A percentile compares a stretch with the other conserved stretches of the same genome.
Conservation (phyloP, 2,888 invertebrate genomes). For the Schrankia costaestrigalis region DNA sequence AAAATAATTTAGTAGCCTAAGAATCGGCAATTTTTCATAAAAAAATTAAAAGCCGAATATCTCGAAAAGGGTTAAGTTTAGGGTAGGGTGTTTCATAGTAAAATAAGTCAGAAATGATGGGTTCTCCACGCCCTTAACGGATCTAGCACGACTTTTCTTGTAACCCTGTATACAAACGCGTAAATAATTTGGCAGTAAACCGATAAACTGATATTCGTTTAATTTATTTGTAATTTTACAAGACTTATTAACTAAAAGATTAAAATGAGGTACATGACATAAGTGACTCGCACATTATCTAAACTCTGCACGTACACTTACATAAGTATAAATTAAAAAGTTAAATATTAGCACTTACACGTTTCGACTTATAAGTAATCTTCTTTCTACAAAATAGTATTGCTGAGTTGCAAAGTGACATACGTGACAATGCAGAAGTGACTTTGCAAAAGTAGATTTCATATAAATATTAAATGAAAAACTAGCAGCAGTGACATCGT, state of each 20-base stretch:
- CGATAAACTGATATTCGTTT: constrained; percentile 7
- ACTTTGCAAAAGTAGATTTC: constrained; percentile 1
- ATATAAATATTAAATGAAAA: constrained; percentile 14
- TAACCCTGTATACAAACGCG: too few species aligned
- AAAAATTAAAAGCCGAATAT: too few species aligned
- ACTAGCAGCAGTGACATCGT: constrained; percentile 25
- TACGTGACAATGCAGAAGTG: constrained; percentile 3
- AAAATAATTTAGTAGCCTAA: too few species aligned
- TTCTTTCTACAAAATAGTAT: constrained; percentile 1
- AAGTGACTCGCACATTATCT: constrained; percentile 1
- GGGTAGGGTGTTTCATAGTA: too few species aligned
- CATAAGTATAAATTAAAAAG: background rate
- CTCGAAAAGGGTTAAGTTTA: too few species aligned
- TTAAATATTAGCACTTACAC: constrained; percentile 2
- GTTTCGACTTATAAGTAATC: constrained; percentile 4
- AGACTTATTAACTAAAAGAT: constrained; percentile 5
- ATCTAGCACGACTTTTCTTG: too few species aligned
- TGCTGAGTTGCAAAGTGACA: constrained; percentile 5
- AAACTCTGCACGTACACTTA: background rate
- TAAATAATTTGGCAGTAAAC: constrained; percentile 19
- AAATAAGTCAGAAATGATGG: too few species aligned
- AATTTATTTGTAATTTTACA: background rate
- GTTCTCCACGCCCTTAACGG: too few species aligned
- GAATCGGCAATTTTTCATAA: too few species aligned
- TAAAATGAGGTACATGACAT: constrained; percentile 12